phyloP scores from a whole-genome alignment of 2,113 vertebrate species.

The Eira barbara region DNA sequence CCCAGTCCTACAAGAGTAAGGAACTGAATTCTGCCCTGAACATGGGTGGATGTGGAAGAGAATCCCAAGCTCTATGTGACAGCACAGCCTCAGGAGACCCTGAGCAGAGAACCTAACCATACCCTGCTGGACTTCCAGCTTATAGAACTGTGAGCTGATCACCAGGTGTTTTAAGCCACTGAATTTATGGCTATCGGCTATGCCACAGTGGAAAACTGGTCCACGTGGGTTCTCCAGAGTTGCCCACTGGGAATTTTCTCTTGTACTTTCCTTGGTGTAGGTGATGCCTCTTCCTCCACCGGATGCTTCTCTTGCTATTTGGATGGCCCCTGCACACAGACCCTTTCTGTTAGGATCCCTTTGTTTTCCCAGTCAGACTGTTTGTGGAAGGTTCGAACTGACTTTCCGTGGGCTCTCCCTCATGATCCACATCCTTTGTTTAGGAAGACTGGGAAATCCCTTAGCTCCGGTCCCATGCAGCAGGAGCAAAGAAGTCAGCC shows the following conservation, averaged over 20 bases:
- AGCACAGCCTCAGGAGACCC: neutral
- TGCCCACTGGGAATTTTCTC: neutral
- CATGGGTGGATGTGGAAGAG: neutral
- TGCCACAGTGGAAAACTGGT: neutral
- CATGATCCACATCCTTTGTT: neutral
- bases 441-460: neutral
- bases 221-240: neutral
- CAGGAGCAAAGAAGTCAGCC: neutral
- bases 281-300: neutral
- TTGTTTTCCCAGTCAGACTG: neutral
- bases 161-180: neutral
- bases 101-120: neutral
- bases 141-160: neutral
- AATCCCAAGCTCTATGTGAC: neutral
- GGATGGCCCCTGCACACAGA: neutral
- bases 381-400: neutral
- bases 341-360: neutral
- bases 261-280: neutral
- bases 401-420: neutral
- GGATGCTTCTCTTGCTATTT: neutral
- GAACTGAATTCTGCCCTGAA: neutral
- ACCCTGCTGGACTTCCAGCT: neutral
- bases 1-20: neutral
- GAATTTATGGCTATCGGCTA: neutral
- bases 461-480: rapidly evolving